These are phyloP conservation scores for Nematostella vectensis DNA, from an alignment of 92 coral and sea anemone species.

Conservation along the genomic window DNA sequence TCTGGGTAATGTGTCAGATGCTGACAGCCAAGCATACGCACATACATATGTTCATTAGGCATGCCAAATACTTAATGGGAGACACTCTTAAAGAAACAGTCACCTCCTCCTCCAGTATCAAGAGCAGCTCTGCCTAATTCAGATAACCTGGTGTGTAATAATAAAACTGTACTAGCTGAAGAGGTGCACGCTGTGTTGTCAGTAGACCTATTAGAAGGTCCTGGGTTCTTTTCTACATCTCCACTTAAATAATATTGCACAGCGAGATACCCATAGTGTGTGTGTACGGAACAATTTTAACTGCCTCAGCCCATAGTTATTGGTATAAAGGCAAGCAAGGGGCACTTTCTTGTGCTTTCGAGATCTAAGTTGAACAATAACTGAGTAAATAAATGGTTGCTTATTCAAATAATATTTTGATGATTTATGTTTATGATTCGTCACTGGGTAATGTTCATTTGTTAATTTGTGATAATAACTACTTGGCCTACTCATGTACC, in stretches of 20 bases:
- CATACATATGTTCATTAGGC: slow-evolving; percentile 20
- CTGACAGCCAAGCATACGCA: slow-evolving; percentile 18
- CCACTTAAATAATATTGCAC: slow-evolving; percentile 17
- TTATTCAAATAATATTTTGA: background rate
- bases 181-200: background rate
- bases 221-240: slow-evolving; percentile 37
- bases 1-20: slow-evolving; percentile 24
- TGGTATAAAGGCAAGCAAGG: background rate
- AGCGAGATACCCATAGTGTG: background rate
- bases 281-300: background rate
- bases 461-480: background rate
- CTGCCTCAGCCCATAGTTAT: background rate
- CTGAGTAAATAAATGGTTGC: background rate
- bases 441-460: background rate
- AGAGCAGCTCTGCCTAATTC: slow-evolving; percentile 17
- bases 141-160: slow-evolving; percentile 8
- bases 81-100: slow-evolving; percentile 29
- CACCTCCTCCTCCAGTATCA: slow-evolving; percentile 21
- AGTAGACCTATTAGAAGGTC: slow-evolving; percentile 12
- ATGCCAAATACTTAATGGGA: slow-evolving; percentile 25
- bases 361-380: background rate
- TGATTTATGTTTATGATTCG: slow-evolving; percentile 1
- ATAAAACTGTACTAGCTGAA: background rate
- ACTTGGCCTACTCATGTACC: background rate
- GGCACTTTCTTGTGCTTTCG: background rate